Percentiles rank a stretch among this genome's conserved stretches.
Evolutionary conservation across 2,113 vertebrate species (phyloP).

Genomic region (Gavia stellata): DNA sequence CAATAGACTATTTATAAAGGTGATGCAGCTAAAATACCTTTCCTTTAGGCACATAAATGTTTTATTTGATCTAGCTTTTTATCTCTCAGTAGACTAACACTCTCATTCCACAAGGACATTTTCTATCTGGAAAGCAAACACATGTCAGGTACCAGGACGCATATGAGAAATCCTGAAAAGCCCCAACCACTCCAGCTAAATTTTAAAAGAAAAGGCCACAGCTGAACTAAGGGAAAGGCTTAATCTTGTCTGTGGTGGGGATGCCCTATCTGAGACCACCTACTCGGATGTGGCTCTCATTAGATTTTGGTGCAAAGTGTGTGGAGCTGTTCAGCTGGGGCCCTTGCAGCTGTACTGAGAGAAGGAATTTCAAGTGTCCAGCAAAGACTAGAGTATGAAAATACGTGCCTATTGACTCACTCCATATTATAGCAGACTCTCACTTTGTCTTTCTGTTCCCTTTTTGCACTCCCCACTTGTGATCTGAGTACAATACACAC

Average conservation of each 20-base stretch:
- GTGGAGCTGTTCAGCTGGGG: background rate
- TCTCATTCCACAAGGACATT: constrained; percentile 29
- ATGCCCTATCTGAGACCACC: background rate
- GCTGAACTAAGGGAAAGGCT: background rate
- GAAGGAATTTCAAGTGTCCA: background rate
- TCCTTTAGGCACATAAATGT: constrained; percentile 46
- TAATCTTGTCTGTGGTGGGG: background rate
- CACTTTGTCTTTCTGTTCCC: background rate
- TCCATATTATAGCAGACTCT: background rate
- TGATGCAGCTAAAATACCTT: constrained; percentile 45
- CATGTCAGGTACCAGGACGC: background rate
- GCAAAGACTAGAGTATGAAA: background rate
- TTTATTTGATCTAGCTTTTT: constrained; percentile 49
- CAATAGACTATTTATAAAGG: constrained; percentile 33
- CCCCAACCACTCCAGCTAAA: background rate
- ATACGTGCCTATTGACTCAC: background rate
- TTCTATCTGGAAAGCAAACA: constrained; percentile 22
- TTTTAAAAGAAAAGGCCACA: background rate
- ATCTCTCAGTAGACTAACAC: constrained; percentile 12
- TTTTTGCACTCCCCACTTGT: background rate
- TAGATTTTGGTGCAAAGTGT: background rate
- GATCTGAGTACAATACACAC: background rate
- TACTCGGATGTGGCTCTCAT: background rate
- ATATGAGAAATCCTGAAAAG: background rate
- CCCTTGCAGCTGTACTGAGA: background rate